Evolutionary conservation across 2,113 vertebrate genomes (phyloP).

Genomic region (Chiloscyllium plagiosum): DNA sequence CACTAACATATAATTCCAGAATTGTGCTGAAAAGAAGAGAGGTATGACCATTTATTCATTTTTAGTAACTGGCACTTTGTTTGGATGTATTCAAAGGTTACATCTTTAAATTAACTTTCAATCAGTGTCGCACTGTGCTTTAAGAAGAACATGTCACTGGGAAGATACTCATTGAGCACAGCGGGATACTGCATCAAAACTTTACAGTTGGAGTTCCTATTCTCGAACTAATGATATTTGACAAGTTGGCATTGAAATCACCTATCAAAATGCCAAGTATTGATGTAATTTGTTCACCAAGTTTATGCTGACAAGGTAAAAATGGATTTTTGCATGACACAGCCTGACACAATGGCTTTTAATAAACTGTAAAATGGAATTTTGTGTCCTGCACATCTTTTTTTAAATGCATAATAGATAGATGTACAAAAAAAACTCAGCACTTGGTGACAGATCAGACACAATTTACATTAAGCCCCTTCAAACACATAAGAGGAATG

Average conservation of each 20-base stretch:
- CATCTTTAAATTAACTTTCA: not conserved
- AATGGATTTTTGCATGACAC: not conserved
- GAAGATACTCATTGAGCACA: not conserved
- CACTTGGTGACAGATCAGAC: not conserved
- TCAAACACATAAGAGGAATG: not conserved
- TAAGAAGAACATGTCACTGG: not conserved
- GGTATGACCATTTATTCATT: not conserved
- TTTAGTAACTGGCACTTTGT: not conserved
- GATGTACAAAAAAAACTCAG: not conserved
- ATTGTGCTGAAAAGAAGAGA: not conserved
- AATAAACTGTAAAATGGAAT: not conserved
- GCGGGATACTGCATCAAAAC: not conserved
- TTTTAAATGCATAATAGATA: not conserved
- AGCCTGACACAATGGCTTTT: not conserved
- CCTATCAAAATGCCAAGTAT: not conserved
- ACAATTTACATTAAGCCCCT: not conserved
- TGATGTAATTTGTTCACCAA: not conserved
- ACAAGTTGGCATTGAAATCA: constrained; percentile 2
- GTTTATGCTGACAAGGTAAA: not conserved
- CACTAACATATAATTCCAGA: not conserved
- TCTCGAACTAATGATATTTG: not conserved
- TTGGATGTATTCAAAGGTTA: not conserved
- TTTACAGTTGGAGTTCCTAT: not conserved
- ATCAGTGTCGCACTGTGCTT: not conserved
- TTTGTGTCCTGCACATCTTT: not conserved